Percentiles rank a stretch among this genome's conserved stretches.
phyloP scores from a whole-genome alignment of 2,113 vertebrate genomes.

The Mus pahari region DNA sequence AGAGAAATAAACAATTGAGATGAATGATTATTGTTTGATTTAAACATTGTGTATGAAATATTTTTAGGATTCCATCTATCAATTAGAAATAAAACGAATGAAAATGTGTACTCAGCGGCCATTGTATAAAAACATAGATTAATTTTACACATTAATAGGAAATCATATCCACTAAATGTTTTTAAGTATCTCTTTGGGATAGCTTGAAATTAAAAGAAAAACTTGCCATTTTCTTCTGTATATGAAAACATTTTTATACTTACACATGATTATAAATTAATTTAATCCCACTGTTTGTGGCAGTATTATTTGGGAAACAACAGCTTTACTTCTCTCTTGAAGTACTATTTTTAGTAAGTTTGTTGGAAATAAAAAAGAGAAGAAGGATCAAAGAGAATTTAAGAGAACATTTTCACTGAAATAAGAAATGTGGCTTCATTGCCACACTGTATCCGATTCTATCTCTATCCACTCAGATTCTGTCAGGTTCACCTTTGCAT shows the following conservation, averaged over 20 bases:
- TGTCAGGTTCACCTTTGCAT: background rate
- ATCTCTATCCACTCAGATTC: background rate
- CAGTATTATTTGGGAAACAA: background rate
- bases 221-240: background rate
- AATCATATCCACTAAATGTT: background rate
- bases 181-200: background rate
- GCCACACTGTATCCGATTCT: accelerated
- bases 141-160: background rate
- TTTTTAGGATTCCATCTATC: background rate
- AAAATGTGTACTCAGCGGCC: background rate
- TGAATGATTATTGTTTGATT: background rate
- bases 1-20: background rate
- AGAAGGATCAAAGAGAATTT: background rate
- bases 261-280: background rate
- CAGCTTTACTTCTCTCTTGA: background rate
- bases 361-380: background rate
- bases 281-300: background rate
- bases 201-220: background rate
- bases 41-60: background rate
- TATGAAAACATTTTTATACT: background rate
- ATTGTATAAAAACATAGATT: background rate
- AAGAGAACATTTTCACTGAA: background rate
- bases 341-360: background rate
- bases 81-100: background rate
- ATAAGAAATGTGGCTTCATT: background rate